Conservation (phyloP, 2,797 vertebrate species). For the Tapera naevia region DNA sequence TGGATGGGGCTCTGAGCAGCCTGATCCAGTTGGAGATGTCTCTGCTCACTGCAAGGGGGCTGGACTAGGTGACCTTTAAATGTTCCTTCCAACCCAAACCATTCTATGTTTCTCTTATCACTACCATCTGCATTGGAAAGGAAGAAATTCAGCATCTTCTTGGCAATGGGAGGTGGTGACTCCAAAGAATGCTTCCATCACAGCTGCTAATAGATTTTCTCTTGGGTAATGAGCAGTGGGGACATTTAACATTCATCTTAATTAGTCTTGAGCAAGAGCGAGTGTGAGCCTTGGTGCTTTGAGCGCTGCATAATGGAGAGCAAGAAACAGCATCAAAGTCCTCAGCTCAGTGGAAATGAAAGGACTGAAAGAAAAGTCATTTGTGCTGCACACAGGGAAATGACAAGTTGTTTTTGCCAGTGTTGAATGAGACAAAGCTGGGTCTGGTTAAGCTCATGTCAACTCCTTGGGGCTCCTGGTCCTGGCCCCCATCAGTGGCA, state of each 20-base stretch:
- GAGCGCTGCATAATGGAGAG: background rate
- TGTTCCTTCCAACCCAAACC: background rate
- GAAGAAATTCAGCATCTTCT: background rate
- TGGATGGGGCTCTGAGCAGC: background rate
- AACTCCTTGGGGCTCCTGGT: background rate
- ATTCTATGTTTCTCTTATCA: fast-evolving
- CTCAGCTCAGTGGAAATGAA: background rate
- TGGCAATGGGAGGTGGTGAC: background rate
- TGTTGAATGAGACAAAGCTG: background rate
- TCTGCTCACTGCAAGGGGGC: fast-evolving
- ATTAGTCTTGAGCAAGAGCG: background rate
- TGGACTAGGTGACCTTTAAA: fast-evolving
- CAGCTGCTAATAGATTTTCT: background rate
- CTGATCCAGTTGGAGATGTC: background rate
- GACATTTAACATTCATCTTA: conserved; percentile 55
- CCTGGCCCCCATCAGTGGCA: fast-evolving
- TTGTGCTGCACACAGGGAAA: background rate
- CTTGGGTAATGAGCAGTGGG: background rate
- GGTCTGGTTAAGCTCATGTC: background rate
- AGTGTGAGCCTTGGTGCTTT: background rate
- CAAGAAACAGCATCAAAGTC: background rate
- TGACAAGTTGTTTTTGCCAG: background rate
- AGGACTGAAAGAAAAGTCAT: background rate
- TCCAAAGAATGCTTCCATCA: background rate
- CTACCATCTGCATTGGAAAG: fast-evolving